phyloP scores from a whole-genome alignment of 2,797 vertebrate species.

The Brotula barbata region DNA sequence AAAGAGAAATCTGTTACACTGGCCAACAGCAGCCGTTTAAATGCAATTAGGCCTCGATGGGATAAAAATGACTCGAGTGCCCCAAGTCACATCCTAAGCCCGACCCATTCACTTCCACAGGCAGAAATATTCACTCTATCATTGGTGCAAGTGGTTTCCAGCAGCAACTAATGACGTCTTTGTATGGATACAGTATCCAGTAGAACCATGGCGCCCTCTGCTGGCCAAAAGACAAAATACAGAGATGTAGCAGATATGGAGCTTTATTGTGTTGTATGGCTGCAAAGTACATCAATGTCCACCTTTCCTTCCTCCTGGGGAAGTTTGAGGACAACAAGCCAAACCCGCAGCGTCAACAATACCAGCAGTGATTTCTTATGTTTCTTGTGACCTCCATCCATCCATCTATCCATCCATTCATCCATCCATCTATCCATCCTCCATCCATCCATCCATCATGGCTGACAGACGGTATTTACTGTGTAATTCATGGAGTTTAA shows the following conservation, averaged over 20 bases:
- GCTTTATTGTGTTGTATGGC: not conserved
- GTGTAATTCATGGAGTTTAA: conserved; percentile 1
- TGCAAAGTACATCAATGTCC: conserved; percentile 18
- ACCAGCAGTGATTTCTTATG: no score
- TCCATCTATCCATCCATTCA: no score
- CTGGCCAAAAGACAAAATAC: conserved; percentile 52
- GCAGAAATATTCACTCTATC: conserved; percentile 26
- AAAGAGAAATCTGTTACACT: conserved; percentile 20
- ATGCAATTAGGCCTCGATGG: conserved; percentile 47
- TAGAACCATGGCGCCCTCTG: conserved; percentile 61
- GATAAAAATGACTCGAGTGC: conserved; percentile 33
- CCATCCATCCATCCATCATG: conserved; percentile 10
- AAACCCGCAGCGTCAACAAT: no score
- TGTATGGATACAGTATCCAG: conserved; percentile 22
- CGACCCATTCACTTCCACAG: conserved; percentile 39
- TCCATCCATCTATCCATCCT: no score
- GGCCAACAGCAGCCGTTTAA: conserved; percentile 51
- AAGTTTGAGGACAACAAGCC: no score
- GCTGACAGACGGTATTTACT: conserved; percentile 10
- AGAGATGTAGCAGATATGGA: conserved; percentile 8
- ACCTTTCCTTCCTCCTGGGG: not conserved
- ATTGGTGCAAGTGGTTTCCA: conserved; percentile 6
- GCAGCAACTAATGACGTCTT: conserved; percentile 29
- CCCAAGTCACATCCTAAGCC: conserved; percentile 41
- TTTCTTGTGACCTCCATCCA: no score